Evolutionary conservation across 2,888 invertebrate genomes (phyloP), one percentile per base, ranked within the genome.

Genomic region (Eupithecia exiguata): DNA sequence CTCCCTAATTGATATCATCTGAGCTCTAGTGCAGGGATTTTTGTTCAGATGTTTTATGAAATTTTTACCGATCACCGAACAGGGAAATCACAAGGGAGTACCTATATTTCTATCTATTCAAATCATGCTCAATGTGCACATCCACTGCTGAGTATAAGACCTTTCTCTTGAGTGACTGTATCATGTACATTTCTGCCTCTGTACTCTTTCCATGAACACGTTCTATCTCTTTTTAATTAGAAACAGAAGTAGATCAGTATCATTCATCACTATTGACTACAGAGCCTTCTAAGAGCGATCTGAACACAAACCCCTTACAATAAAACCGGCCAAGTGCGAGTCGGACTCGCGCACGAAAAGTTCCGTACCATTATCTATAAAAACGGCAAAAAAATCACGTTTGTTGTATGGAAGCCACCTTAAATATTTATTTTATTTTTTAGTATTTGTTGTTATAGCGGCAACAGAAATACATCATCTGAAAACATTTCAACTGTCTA

Each of bases 1-100:
- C 88, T 88, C 38, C 91, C 91, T 93, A 92, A 92, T 92, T 92
- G 89, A 91, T 91, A 91, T 87, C 88, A 88, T 80, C 74, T 72
- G 74, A 75, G 70, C 68, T 68, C 46, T 65, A 38, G 38, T 61
- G 68, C 72, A 68, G 71, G 38, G 30, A 38, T 63, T 67, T 67
- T 72, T 70, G 35, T 40, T 53, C 62, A 35, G 16, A 30, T 53
- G 21, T 21, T n/a, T 21, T 58, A 25, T 58, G 2, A 21, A 58
- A 21, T 53, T 21, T 21, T 21, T 58, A 58, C 25, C 18, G 21
- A 53, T 53, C 12, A 21, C 9, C 12, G 58, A 25, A 58, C 12
- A 25, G 58, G 25, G 14, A 58, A 58, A 12, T 21, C 21, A 4
- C n/a, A 10, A 53, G 10, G 21, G 21, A n/a, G 4, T 53, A 10